Conservation (phyloP, 2,888 invertebrate species). For the Chirona hameri region DNA sequence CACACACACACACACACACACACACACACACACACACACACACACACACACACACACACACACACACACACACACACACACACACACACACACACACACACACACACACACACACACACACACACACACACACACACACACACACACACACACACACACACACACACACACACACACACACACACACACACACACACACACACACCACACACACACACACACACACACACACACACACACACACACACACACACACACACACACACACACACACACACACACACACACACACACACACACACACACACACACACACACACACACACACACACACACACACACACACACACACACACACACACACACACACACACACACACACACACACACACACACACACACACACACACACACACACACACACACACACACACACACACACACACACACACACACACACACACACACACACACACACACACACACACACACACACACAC, state of each 20-base stretch:
- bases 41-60: too few species aligned
- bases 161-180: constrained; percentile 29
- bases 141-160: constrained; percentile 29
- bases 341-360: constrained; percentile 28
- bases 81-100: constrained; percentile 28
- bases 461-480: constrained; percentile 29
- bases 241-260: constrained; percentile 28
- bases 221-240: constrained; percentile 30
- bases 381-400: constrained; percentile 28
- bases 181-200: constrained; percentile 29
- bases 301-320: constrained; percentile 27
- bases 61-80: constrained; percentile 1
- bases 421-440: constrained; percentile 30
- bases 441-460: constrained; percentile 28
- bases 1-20: too few species aligned
- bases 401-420: constrained; percentile 29
- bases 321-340: constrained; percentile 27
- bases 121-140: constrained; percentile 30
- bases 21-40: too few species aligned
- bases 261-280: constrained; percentile 29
- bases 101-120: constrained; percentile 29
- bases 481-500: constrained; percentile 29
- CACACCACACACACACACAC: constrained; percentile 28
- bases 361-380: constrained; percentile 29
- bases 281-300: constrained; percentile 29